These are phyloP conservation scores for Plebejus argus DNA, from an alignment of 2,888 invertebrate genomes.

Conservation along the genomic window DNA sequence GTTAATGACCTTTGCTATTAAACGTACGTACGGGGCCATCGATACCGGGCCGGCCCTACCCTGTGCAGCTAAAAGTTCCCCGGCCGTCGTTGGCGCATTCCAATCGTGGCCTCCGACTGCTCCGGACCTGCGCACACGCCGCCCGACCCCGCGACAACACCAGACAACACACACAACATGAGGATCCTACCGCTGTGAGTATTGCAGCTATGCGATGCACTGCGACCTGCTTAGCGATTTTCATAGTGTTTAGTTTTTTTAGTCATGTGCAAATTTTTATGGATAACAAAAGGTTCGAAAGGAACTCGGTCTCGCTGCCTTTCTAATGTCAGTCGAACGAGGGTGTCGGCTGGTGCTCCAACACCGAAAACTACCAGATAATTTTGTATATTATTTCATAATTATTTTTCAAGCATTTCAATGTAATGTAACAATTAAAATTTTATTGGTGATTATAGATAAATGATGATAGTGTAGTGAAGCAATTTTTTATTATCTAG, in stretches of 20 bases:
- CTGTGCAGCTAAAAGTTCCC: slow-evolving; percentile 37
- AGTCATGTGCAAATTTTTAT: neutral
- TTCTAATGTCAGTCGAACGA: slow-evolving; percentile 59
- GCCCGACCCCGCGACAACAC: slow-evolving; percentile 49
- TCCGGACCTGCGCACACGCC: slow-evolving; percentile 66
- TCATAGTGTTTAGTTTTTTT: neutral
- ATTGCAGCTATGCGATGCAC: slow-evolving; percentile 65
- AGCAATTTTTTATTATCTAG: neutral
- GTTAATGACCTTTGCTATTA: slow-evolving; percentile 16
- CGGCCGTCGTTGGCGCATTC: slow-evolving; percentile 55
- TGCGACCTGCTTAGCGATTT: slow-evolving; percentile 54
- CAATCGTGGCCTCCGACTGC: slow-evolving; percentile 69
- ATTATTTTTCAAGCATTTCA: neutral
- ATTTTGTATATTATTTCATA: neutral
- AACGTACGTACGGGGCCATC: neutral
- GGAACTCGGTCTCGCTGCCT: slow-evolving; percentile 49
- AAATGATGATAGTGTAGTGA: neutral
- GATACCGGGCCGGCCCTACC: slow-evolving; percentile 40
- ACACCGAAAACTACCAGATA: neutral
- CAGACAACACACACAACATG: slow-evolving; percentile 54
- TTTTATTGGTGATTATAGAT: neutral
- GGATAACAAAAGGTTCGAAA: slow-evolving; percentile 33
- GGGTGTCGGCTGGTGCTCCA: slow-evolving; percentile 36
- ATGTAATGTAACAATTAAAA: neutral
- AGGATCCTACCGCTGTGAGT: slow-evolving; percentile 73